phyloP scores from a whole-genome alignment of 2,113 vertebrate genomes.

The Thryonomys swinderianus region DNA sequence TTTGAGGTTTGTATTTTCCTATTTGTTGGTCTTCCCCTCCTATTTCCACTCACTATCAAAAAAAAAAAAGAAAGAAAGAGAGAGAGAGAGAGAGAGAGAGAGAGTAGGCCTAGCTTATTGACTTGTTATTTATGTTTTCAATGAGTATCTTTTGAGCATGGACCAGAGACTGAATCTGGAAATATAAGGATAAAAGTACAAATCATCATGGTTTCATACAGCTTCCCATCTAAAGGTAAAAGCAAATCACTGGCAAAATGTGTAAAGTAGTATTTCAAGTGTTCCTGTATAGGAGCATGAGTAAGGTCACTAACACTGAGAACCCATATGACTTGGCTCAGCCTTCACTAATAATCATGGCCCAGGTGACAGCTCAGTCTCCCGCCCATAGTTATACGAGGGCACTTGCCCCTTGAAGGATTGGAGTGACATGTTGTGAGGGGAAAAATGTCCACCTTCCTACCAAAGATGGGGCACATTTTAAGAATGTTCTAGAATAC shows the following conservation, averaged over 20 bases:
- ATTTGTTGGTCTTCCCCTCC: not conserved
- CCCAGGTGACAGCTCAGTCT: not conserved
- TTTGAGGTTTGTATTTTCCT: not conserved
- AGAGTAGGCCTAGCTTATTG: not conserved
- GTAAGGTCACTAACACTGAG: not conserved
- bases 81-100: too few species aligned
- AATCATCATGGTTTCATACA: not conserved
- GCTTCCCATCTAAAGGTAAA: not conserved
- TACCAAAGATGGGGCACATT: not conserved
- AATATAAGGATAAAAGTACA: not conserved
- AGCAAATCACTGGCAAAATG: not conserved
- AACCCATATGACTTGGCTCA: rapidly evolving
- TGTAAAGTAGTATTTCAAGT: not conserved
- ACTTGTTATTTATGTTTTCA: not conserved
- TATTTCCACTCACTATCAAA: not conserved
- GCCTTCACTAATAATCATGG: not conserved
- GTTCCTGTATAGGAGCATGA: not conserved
- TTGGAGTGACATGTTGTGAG: not conserved
- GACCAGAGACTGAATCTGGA: not conserved
- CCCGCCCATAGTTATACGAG: not conserved
- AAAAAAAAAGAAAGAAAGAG: too few species aligned
- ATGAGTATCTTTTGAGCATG: not conserved
- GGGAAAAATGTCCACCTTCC: not conserved
- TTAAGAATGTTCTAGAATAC: not conserved
- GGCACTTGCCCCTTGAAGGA: not conserved